Base-by-base conservation (phyloP, 2,113 vertebrate genomes). In the Scomber japonicus region DNA sequence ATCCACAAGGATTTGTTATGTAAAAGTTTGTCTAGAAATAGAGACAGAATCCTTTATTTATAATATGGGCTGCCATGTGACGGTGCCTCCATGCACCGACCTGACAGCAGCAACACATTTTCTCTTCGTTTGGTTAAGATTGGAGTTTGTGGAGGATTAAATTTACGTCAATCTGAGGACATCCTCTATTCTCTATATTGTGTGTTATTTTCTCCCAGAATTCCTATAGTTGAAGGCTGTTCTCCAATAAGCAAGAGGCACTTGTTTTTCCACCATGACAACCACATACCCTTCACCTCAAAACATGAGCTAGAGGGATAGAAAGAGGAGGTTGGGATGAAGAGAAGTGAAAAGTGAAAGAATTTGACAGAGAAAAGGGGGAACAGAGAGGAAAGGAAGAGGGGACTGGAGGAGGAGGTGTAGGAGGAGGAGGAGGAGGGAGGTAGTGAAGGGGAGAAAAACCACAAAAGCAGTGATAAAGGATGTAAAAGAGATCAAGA, bases 211-310 rank as follows among this genome's bases (percentile, higher is more conserved):
- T 93, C 91, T 89, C 93, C 93, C 94, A 95, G 93, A 95, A 95
- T 95, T 94, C 92, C 93, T 94, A 90, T 91, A 91, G 80, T 89
- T 87, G 77, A 93, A 89, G 80, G 83, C 87, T 91, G 86, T 89
- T 90, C 79, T 93, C 86, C 83, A 91, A 82, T 94, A 89, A 93
- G 88, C 90, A 93, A 89, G 86, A 95, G 90, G 92, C 88, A 91
- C 71, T 89, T 89, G 69, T 88, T 88, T 89, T 88, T 88, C 79
- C 90, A 93, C 89, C 89, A 93, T 93, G 79, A 93, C 90, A 93
- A 90, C 91, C 88, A 90, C 91, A 92, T 89, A 93, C 87, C 90
- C 89, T 88, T 91, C 89, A 93, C 91, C 93, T 92, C 83, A 90
- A 87, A 89, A 91, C 87, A 92, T 74, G 75, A 83, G 88, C 91